Base-by-base conservation (phyloP, 2,797 vertebrate species). In the Clarias platycephalus region DNA sequence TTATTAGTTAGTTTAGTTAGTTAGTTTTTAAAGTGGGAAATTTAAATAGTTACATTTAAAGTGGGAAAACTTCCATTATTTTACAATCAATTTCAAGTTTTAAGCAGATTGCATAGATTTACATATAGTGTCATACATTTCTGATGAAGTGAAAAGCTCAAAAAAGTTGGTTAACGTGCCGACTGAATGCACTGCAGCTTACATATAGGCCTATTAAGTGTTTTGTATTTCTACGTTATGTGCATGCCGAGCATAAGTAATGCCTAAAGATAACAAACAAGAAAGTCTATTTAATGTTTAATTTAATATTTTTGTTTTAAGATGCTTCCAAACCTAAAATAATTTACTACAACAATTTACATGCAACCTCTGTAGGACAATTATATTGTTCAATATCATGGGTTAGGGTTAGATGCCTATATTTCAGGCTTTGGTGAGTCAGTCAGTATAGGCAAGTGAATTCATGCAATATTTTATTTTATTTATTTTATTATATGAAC, bases 381-480 rank as follows among this genome's bases (percentile, higher is more conserved):
- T 53, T 26, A 74, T 55, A 13, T 22, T 6, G 1, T 26, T 49
- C 20, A 74, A 1, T 49, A 72, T 18, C 13, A 49, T 72, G 13
- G 7, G 20, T 13, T 12, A 75, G 44, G 12, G 44, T 31, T 55
- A 57, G 31, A 57, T 57, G 26, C 18, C 4, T 76, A 10, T 31
- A 57, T 57, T 31, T 57, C 26, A 31, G 26, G 4, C 13, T 9
- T 40, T 62, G 20, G 5, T n/a, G 34, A 62, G 22, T 78, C 57
- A 78, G 57, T 40, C 76, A 62, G 13, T 13, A n/a, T n/a, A 40
- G 58, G 63, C 76, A 67, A 55, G 16, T 80, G 62, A 66, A 66
- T 67, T 31, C 62, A 66, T 80, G 78, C 40, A 49, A 26, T 60
- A 77, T 79, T 79, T 79, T 44, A 79, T 80, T 80, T 63, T 49